Conservation (phyloP, 2,797 vertebrate genomes). For the Acropternis orthonyx region DNA sequence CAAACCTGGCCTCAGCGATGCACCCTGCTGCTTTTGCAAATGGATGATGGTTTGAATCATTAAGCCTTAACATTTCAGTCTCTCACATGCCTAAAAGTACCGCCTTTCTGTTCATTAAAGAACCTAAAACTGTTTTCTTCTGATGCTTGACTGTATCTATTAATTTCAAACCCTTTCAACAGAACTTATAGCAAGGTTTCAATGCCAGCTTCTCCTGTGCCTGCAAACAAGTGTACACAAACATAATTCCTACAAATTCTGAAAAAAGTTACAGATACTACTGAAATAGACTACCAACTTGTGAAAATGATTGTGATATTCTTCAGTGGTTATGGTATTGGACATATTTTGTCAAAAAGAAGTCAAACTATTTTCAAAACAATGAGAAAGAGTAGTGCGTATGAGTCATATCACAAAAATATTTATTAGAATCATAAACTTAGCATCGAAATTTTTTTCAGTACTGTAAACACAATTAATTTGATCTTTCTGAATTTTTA, state of each 20-base stretch:
- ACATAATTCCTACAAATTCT: background rate
- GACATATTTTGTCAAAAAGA: background rate
- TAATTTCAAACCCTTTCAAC: background rate
- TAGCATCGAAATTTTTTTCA: background rate
- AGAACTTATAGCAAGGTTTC: accelerated
- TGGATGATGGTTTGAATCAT: background rate
- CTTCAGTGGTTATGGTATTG: background rate
- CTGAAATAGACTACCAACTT: background rate
- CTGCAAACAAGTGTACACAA: background rate
- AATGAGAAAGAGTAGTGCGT: background rate
- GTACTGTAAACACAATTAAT: background rate
- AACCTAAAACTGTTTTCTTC: background rate
- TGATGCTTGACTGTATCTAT: background rate
- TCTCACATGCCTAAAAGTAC: background rate
- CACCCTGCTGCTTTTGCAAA: background rate
- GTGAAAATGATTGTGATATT: background rate
- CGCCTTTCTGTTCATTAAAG: background rate
- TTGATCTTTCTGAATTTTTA: background rate
- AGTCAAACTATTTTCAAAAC: background rate
- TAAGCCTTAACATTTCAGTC: background rate
- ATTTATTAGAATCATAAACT: background rate
- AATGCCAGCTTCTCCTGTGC: background rate
- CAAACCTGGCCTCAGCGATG: background rate
- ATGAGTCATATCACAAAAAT: background rate
- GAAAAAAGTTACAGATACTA: background rate